Evolutionary conservation across 2,888 invertebrate genomes (phyloP).

Genomic region (Scaptomyza reducta): DNA sequence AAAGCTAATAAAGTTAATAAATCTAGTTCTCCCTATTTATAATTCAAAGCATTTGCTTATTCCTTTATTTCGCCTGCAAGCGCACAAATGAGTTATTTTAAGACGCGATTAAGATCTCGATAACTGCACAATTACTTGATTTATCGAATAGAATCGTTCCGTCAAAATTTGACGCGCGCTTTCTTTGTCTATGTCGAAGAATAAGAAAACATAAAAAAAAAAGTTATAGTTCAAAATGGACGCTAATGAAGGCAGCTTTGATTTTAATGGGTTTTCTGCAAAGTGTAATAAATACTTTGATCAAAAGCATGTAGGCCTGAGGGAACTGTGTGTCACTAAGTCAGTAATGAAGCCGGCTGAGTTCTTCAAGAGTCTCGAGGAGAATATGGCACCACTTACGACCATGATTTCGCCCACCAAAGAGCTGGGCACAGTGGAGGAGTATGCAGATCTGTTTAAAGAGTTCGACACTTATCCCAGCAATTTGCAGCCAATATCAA

Average conservation of each 20-base stretch:
- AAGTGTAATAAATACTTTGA: constrained; percentile 45
- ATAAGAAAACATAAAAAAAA: background rate
- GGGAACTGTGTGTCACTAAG: constrained; percentile 66
- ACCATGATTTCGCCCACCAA: constrained; percentile 50
- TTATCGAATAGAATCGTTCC: constrained; percentile 1
- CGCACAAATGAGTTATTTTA: background rate
- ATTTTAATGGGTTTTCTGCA: constrained; percentile 52
- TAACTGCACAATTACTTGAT: background rate
- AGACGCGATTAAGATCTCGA: background rate
- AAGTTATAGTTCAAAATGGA: constrained; percentile 25
- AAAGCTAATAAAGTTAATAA: constrained; percentile 14
- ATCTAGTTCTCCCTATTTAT: constrained; percentile 7
- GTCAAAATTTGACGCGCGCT: constrained; percentile 18
- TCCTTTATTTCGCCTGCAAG: background rate
- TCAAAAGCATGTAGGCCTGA: constrained; percentile 54
- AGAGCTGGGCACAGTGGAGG: constrained; percentile 52
- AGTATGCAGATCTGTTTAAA: constrained; percentile 76
- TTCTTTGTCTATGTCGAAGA: background rate
- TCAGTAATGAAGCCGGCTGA: constrained; percentile 63
- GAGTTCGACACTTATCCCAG: constrained; percentile 76
- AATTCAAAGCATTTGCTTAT: background rate
- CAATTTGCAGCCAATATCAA: constrained; percentile 71
- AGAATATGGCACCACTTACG: constrained; percentile 55
- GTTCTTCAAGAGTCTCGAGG: constrained; percentile 68
- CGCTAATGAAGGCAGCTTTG: constrained; percentile 6